A percentile compares a stretch with the other conserved stretches of the same genome.
Evolutionary conservation across 2,797 vertebrate genomes (phyloP).

Genomic region (Urocyon cinereoargenteus): DNA sequence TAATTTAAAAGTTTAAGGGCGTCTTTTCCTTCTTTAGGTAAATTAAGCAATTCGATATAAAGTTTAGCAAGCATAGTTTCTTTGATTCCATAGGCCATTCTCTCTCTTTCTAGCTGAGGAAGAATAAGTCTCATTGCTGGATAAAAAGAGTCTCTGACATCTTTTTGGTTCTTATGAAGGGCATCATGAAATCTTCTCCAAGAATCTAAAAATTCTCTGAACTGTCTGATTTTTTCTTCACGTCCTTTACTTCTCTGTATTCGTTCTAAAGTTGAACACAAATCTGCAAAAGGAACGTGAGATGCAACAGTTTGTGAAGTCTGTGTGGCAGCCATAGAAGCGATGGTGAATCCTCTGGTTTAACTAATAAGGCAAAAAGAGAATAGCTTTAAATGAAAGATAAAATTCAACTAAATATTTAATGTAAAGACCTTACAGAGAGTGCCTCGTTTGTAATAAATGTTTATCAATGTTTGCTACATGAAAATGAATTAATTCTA

Average conservation of each 20-base stretch:
- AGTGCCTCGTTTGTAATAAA: not conserved
- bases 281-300: conserved; percentile 94
- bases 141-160: conserved; percentile 96
- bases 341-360: conserved; percentile 80
- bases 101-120: conserved; percentile 95
- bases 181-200: conserved; percentile 96
- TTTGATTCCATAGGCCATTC: conserved; percentile 98
- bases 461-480: not conserved
- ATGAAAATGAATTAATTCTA: not conserved
- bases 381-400: not conserved
- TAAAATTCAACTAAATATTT: not conserved
- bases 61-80: conserved; percentile 98
- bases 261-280: conserved; percentile 94
- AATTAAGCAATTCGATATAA: conserved; percentile 95
- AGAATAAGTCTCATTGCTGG: conserved; percentile 97
- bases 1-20: conserved; percentile 96
- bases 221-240: conserved; percentile 92
- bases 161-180: conserved; percentile 92
- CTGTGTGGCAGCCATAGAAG: conserved; percentile 82
- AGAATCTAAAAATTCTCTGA: conserved; percentile 94
- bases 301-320: conserved; percentile 90
- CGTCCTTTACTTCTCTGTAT: conserved; percentile 95
- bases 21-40: conserved; percentile 95
- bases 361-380: conserved; percentile 58
- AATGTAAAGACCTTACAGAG: not conserved